These are phyloP conservation scores for Pseudotriccus pelzelni DNA, from an alignment of 2,797 vertebrate species.

Conservation along the genomic window DNA sequence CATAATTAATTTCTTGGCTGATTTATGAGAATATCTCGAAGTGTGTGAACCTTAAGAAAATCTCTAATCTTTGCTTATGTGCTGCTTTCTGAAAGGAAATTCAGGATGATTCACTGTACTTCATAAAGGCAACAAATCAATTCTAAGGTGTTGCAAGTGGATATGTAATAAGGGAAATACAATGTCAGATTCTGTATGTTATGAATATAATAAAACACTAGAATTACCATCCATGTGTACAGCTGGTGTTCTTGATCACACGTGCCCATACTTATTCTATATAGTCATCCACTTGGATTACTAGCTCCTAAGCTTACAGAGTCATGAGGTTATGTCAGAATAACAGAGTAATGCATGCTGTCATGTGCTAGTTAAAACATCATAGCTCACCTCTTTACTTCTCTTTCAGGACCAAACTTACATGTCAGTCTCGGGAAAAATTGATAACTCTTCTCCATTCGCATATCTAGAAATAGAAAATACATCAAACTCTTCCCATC, in stretches of 20 bases:
- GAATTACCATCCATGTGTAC: not conserved
- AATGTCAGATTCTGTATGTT: not conserved
- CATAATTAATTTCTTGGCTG: not conserved
- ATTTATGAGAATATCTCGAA: not conserved
- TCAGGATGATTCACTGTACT: not conserved
- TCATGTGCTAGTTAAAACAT: not conserved
- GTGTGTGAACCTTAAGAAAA: not conserved
- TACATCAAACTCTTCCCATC: slow-evolving; percentile 8
- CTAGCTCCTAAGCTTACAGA: not conserved
- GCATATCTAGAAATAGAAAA: slow-evolving; percentile 28
- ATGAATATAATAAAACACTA: not conserved
- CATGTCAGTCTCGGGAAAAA: not conserved
- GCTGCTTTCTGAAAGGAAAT: not conserved
- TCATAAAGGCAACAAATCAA: not conserved
- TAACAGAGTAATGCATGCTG: not conserved
- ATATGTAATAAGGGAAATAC: not conserved
- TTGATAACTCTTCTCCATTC: not conserved
- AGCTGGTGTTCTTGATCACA: not conserved
- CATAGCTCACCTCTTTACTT: not conserved
- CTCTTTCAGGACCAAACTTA: slow-evolving; percentile 11
- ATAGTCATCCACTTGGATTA: not conserved
- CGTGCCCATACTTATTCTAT: not conserved
- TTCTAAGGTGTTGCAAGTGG: not conserved
- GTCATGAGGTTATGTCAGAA: not conserved
- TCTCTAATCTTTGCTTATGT: not conserved